Conservation (phyloP, 2,888 invertebrate species). For the Celastrina argiolus region DNA sequence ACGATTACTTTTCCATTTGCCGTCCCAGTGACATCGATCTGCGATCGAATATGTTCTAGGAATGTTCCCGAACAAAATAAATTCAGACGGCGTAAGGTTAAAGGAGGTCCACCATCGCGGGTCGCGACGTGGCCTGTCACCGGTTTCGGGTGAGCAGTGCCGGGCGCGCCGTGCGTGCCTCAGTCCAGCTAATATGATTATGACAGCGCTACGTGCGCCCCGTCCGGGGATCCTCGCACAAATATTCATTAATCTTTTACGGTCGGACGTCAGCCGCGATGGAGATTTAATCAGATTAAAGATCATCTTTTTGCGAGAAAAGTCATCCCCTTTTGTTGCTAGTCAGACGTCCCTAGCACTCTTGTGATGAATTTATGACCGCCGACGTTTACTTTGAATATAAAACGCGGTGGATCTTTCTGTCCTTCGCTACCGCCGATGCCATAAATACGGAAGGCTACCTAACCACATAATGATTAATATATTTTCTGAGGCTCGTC, state of each 20-base stretch:
- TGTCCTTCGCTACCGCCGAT: background rate
- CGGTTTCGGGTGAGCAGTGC: background rate
- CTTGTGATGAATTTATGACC: slow-evolving; percentile 74
- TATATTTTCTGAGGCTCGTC: too few species aligned
- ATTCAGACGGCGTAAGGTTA: background rate
- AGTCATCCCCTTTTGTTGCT: slow-evolving; percentile 76
- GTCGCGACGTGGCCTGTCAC: background rate
- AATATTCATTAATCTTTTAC: slow-evolving; percentile 79
- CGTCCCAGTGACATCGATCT: background rate
- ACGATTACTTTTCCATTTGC: background rate
- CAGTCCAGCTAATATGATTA: slow-evolving; percentile 74
- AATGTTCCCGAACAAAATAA: background rate
- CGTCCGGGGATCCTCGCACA: slow-evolving; percentile 75
- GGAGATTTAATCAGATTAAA: slow-evolving; percentile 79
- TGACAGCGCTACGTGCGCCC: slow-evolving; percentile 74
- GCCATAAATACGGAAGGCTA: too few species aligned
- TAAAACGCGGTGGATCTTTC: slow-evolving; percentile 50
- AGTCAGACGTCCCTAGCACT: slow-evolving; percentile 70
- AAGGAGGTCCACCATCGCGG: background rate
- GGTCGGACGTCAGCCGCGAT: slow-evolving; percentile 76
- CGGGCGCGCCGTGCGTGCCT: slow-evolving; percentile 46
- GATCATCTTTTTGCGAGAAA: slow-evolving; percentile 77
- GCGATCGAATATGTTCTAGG: background rate
- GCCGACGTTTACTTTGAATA: slow-evolving; percentile 69
- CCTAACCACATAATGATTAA: too few species aligned